Evolutionary conservation across 1,140 invertebrate species (phyloP).

Genomic region (Amphibalanus amphitrite): DNA sequence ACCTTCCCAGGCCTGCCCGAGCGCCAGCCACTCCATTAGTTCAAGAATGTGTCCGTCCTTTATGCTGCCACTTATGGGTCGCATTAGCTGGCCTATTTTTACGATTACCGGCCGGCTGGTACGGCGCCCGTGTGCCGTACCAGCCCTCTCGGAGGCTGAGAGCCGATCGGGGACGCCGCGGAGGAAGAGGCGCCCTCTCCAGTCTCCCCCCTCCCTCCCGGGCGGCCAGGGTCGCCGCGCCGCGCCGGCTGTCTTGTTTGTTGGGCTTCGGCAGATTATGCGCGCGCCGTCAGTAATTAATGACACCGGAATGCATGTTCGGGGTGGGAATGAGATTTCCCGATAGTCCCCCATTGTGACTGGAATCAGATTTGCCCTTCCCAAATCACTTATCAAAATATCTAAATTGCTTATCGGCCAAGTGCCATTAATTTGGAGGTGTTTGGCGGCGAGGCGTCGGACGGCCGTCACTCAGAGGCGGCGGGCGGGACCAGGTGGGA

Average conservation of each 20-base stretch:
- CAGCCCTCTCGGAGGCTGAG: too few species aligned
- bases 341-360: background rate
- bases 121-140: background rate
- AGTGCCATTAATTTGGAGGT: background rate
- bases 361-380: background rate
- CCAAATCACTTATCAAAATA: constrained; percentile 1
- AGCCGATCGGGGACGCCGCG: too few species aligned
- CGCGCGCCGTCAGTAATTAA: background rate
- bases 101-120: background rate
- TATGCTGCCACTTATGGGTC: background rate
- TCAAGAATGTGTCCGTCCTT: background rate
- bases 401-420: background rate
- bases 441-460: background rate
- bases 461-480: too few species aligned
- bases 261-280: background rate
- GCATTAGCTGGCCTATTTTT: background rate
- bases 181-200: too few species aligned
- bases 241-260: background rate
- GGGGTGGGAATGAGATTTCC: background rate
- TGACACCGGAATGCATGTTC: background rate
- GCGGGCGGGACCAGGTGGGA: too few species aligned
- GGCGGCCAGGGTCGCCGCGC: too few species aligned
- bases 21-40: background rate
- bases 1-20: background rate
- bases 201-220: too few species aligned